phyloP scores from a whole-genome alignment of 2,888 invertebrate species.

The Acholoe squamosa region DNA sequence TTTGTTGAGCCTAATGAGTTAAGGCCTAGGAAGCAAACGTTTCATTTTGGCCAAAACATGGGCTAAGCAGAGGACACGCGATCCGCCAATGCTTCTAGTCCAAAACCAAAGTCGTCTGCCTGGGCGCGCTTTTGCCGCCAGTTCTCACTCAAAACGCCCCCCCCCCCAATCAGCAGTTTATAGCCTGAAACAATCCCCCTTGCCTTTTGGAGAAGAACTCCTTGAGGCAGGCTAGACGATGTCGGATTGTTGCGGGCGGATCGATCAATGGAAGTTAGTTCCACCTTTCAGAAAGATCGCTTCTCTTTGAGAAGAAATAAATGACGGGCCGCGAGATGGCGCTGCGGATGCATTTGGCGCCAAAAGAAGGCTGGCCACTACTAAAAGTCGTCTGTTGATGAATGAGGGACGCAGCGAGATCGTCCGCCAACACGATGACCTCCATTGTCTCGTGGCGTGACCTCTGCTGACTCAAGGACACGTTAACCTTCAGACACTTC shows the following conservation, averaged over 20 bases:
- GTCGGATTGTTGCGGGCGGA: slow-evolving; percentile 1
- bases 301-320: neutral
- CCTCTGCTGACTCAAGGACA: slow-evolving; percentile 23
- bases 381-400: slow-evolving; percentile 26
- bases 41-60: neutral
- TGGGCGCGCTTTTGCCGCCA: neutral
- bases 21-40: neutral
- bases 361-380: neutral
- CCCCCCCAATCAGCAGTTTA: neutral
- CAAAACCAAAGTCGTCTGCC: neutral
- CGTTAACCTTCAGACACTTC: slow-evolving; percentile 14
- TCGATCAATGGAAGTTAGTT: slow-evolving; percentile 1
- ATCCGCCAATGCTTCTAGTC: neutral
- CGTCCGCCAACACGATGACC: slow-evolving; percentile 28
- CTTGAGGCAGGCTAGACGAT: neutral
- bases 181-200: neutral
- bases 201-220: neutral
- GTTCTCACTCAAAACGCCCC: neutral
- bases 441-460: neutral
- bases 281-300: neutral
- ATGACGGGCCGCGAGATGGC: neutral
- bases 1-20: slow-evolving; percentile 1
- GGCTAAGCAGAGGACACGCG: neutral
- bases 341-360: neutral
- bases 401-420: slow-evolving; percentile 29